Evolutionary conservation across 2,888 invertebrate genomes (phyloP).

Genomic region (Neria commutata): DNA sequence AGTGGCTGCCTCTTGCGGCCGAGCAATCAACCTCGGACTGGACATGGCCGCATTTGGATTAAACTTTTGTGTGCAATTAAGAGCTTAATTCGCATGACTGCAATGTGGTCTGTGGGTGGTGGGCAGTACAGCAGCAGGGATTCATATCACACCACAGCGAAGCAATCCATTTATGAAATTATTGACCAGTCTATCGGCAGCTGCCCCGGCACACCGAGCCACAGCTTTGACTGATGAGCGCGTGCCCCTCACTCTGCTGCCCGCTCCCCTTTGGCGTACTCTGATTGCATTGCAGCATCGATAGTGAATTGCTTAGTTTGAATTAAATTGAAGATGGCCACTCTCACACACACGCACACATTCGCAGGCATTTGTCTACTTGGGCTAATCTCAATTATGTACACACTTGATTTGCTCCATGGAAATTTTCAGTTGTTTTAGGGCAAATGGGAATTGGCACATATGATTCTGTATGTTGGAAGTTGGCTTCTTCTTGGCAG

Average conservation of each 20-base stretch:
- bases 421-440: slow-evolving; percentile 16
- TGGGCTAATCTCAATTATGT: slow-evolving; percentile 49
- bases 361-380: slow-evolving; percentile 25
- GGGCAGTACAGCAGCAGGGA: too few species aligned
- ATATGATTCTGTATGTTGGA: slow-evolving; percentile 42
- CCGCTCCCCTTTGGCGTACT: too few species aligned
- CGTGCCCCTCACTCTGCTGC: too few species aligned
- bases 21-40: too few species aligned
- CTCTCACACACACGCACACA: slow-evolving; percentile 11
- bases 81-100: slow-evolving; percentile 50
- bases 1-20: too few species aligned
- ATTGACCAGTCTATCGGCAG: too few species aligned
- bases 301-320: not conserved
- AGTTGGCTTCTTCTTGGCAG: slow-evolving; percentile 34
- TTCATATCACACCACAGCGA: too few species aligned
- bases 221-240: too few species aligned
- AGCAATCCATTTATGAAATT: too few species aligned
- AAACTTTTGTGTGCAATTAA: slow-evolving; percentile 46
- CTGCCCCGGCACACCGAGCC: too few species aligned
- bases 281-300: not conserved
- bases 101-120: too few species aligned
- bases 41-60: slow-evolving; percentile 38
- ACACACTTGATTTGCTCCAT: slow-evolving; percentile 51
- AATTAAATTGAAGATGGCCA: slow-evolving; percentile 10
- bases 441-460: slow-evolving; percentile 34